Conservation (phyloP, 2,113 vertebrate genomes). For the Pontoporia blainvillei region DNA sequence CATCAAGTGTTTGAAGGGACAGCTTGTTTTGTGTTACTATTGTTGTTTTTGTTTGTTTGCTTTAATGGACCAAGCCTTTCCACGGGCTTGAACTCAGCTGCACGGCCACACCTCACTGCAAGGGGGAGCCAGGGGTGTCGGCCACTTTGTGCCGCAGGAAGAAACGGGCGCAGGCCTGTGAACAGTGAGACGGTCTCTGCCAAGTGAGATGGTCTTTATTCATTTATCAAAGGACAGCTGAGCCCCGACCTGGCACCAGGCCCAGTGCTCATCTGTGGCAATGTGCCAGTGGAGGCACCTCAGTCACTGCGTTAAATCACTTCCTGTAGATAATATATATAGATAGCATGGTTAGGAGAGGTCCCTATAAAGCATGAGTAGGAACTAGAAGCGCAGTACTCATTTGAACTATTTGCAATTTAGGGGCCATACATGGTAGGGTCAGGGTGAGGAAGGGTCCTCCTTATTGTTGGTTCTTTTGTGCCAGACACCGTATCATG, state of each 20-base stretch:
- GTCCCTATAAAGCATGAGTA: accelerated
- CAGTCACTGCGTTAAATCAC: not conserved
- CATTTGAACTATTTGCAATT: not conserved
- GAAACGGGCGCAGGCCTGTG: not conserved
- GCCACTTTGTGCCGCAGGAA: not conserved
- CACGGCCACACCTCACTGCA: not conserved
- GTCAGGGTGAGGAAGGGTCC: not conserved
- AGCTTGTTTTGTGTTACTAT: not conserved
- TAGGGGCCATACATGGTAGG: not conserved
- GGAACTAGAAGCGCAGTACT: not conserved
- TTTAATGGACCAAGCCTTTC: not conserved
- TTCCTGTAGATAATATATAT: not conserved
- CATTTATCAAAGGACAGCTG: not conserved
- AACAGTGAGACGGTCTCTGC: not conserved
- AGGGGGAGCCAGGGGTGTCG: not conserved
- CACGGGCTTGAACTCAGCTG: not conserved
- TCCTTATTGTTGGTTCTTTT: not conserved
- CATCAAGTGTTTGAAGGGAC: not conserved
- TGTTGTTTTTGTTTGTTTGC: not conserved
- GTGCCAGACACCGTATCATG: too few species aligned
- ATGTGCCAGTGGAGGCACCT: not conserved
- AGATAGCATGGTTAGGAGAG: not conserved
- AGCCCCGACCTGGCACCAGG: not conserved
- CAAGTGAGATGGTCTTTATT: not conserved
- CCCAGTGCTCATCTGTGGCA: not conserved